Base-by-base conservation (phyloP, 2,113 vertebrate species). In the Dendropsophus ebraccatus region DNA sequence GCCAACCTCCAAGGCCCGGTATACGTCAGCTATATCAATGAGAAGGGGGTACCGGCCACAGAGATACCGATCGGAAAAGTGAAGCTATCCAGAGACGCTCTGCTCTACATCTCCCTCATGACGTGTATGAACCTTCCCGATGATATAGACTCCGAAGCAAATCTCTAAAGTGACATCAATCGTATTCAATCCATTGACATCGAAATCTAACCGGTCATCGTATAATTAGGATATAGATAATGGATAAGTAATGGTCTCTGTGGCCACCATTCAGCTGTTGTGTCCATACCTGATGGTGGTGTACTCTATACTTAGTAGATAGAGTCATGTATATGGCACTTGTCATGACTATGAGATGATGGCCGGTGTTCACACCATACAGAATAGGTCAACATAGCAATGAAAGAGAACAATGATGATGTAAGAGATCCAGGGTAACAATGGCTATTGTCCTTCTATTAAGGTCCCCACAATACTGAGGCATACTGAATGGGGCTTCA, bases 11-110 rank as follows among this genome's bases (percentile, higher is more conserved):
- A 54, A 0, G 89, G 91, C 14, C 91, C 89, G 0, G 56, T 65
- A 56, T 88, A 74, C 65, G 19, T 90, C 30, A 87, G 75, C n/a
- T 91, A 90, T 11, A 0, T 70, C 35, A 67, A 88, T 10, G 87
- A 87, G 30, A 83, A 17, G 16, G 13, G 8, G 69, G 41, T 2
- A 0, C 0, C 0, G 0, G 10, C 70, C 30, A n/a, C 73, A 0
- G 82, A 84, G 37, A 62, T 2, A 81, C 30, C 62, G 23, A 5
- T 12, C 69, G 50, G 88, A 32, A 83, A 88, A 81, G 87, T 84
- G 37, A 62, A 60, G 0, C 1, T 37, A 28, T 79, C 86, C 0
- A 19, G 74, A 65, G 74, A 5, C 7, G 52, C 83, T 49, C 19
- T 81, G 10, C 77, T 87, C 0, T 69, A 88, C n/a, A 87, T 87